Percentiles rank a stretch among this genome's conserved stretches.
These are phyloP conservation scores for Loris lydekkerianus DNA, from an alignment of 2,797 vertebrate genomes.

Conservation along the genomic window DNA sequence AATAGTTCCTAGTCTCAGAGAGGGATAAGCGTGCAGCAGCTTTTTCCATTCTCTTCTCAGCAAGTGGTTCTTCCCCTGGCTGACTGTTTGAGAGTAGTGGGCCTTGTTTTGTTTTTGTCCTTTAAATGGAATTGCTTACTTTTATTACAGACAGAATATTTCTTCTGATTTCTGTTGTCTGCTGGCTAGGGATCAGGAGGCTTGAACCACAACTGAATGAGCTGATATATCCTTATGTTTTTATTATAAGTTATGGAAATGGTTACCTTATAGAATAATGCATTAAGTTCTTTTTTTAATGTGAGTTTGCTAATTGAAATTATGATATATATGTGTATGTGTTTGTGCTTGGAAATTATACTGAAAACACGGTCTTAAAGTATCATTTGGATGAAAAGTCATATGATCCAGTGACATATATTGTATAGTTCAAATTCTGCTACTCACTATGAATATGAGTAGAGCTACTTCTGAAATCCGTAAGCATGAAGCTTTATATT, in stretches of 20 bases:
- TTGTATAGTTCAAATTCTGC: not conserved
- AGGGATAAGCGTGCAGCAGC: not conserved
- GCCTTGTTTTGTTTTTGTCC: not conserved
- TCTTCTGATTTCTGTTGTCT: not conserved
- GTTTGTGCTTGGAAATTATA: not conserved
- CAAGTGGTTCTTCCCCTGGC: not conserved
- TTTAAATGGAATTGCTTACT: constrained; percentile 13
- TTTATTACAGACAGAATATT: not conserved
- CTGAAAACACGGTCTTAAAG: not conserved
- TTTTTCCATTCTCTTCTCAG: constrained; percentile 5
- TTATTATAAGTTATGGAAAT: not conserved
- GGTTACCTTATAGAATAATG: not conserved
- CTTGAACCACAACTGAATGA: not conserved
- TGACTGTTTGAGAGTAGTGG: not conserved
- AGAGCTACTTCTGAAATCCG: not conserved
- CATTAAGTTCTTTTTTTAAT: not conserved
- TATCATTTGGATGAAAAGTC: not conserved
- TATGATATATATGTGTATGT: not conserved
- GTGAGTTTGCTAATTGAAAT: not conserved
- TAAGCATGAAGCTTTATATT: not conserved
- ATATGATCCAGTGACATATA: not conserved
- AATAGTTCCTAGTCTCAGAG: not conserved
- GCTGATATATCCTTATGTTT: not conserved
- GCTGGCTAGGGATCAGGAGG: accelerated
- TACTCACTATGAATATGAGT: not conserved